Base-by-base conservation (phyloP, 2,888 invertebrate species). In the Cephus pulcher region DNA sequence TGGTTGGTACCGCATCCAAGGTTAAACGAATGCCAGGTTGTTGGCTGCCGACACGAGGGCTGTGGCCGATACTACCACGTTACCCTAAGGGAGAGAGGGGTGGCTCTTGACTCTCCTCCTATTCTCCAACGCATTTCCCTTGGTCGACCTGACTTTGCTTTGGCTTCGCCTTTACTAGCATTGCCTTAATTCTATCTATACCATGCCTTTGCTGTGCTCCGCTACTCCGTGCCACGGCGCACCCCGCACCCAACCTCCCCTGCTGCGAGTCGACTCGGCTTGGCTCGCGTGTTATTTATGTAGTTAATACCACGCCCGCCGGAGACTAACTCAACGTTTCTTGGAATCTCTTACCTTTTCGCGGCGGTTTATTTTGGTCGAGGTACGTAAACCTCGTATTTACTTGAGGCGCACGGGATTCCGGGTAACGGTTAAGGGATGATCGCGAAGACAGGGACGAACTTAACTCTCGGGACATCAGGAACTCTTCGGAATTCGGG, bases 281-380 rank as follows among this genome's bases (percentile, higher is more conserved):
- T 73, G 77, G 79, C 80, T 83, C 83, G 84, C 84, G 81, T 84
- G 88, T 87, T 88, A 88, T 88, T 88, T 87, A 88, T 88, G 87
- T 86, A 88, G 85, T 88, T 88, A 88, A 88, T 88, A 88, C 88
- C 87, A 86, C 86, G 87, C 87, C 87, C 84, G 85, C 82, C 84
- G 81, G 84, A 82, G 84, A 84, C 86, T 85, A 84, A 80, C 83
- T 82, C 83, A 86, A 85, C 84, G 80, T 88, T 86, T 84, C 84
- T 84, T 82, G 83, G 82, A 87, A 88, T 88, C 84, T 84, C 84
- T 82, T 80, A 75, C 75, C 76, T 79, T 78, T 82, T 83, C 80
- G 73, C 77, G 78, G 74, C 80, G 75, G 84, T 83, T 86, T 86
- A 84, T 85, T 87, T 82, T 80, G 77, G 80, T 82, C 80, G 80